These are phyloP conservation scores for Pinctada fucata DNA, from an alignment of 2,888 invertebrate species.

Conservation along the genomic window DNA sequence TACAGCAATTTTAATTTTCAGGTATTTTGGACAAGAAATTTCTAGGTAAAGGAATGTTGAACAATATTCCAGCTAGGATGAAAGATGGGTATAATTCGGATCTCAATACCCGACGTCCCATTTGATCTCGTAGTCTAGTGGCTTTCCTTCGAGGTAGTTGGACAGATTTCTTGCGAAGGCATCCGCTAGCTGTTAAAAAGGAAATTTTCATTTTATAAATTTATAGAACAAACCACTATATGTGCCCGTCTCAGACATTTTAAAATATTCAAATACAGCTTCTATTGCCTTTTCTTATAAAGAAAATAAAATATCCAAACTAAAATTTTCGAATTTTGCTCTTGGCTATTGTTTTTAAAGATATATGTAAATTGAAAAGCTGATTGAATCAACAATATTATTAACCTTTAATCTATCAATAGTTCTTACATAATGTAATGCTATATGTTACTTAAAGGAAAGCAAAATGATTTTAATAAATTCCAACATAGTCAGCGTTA, in stretches of 20 bases:
- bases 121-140: constrained; percentile 76
- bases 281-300: neutral
- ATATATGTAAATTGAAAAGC: no score
- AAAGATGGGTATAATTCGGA: neutral
- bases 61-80: no score
- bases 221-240: neutral
- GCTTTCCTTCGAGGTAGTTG: constrained; percentile 74
- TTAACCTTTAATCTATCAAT: no score
- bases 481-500: no score
- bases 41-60: no score
- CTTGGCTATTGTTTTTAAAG: no score
- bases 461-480: no score
- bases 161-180: constrained; percentile 78
- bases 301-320: neutral
- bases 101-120: constrained; percentile 77
- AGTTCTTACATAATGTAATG: no score
- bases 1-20: no score
- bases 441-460: no score
- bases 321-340: neutral
- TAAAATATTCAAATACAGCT: neutral
- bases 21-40: no score
- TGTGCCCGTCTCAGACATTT: neutral
- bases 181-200: constrained; percentile 75
- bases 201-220: neutral
- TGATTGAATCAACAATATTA: no score